Evolutionary conservation across 2,888 invertebrate genomes (phyloP), one percentile per base, ranked within the genome.

Genomic region (Apodemia hepburni): DNA sequence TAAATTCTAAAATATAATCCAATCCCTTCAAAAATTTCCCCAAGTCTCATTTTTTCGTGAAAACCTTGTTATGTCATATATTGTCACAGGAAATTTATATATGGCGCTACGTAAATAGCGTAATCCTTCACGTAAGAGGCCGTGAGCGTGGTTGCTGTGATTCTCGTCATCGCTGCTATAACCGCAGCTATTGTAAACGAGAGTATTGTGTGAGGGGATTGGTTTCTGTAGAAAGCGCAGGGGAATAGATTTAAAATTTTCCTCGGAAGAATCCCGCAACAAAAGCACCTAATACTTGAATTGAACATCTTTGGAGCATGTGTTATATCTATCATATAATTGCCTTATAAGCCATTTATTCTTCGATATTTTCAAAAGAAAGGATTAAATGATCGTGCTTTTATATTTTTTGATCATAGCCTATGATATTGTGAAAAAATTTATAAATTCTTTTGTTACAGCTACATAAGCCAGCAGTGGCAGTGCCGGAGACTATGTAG

Each of bases 171-270:
- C 80, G 71, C 75, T 72, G 74, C 75, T 75, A 80, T 82, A 82
- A 80, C 79, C 78, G 76, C 75, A 73, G 77, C 85, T 70, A 89
- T 90, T 89, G 88, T 89, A 77, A 74, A 74, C 77, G 75, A 66
- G 76, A 80, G 81, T 80, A 90, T 90, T 90, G 91, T 89, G 82
- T 73, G 73, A 70, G 74, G 82, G 87, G 87, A 87, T 88, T 88
- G 87, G 84, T 85, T 89, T 84, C 82, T 77, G 79, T 74, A 80
- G 85, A 84, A 84, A 86, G 84, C 83, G 79, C 79, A 70, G 69
- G 77, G 81, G 85, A 87, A 88, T 88, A 85, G 89, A 90, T 90
- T 90, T 89, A 83, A 88, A 87, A 87, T 82, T 85, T 79, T 81
- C 79, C 81, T 80, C 80, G 79, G 83, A 87, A 82, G 83, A 83